Evolutionary conservation across 2,113 vertebrate species (phyloP), one percentile per base, ranked within the genome.

Genomic region (Hydrochoerus hydrochaeris): DNA sequence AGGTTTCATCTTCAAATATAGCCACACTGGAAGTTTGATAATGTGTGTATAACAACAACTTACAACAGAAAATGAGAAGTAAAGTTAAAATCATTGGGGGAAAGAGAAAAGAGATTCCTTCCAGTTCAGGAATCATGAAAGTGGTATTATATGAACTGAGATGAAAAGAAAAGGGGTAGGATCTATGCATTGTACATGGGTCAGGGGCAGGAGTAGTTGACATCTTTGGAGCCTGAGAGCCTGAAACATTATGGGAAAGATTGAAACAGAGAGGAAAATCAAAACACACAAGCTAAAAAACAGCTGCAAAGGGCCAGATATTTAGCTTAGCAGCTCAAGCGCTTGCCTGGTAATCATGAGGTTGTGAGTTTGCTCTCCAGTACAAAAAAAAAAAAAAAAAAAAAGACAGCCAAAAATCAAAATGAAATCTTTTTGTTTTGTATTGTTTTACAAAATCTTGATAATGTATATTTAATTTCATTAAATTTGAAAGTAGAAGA

Each of bases 401-500:
- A 46, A 46, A 7, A 46, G 46, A 1, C 12, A 19, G 60, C 19
- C 22, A 22, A 62, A 62, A 80, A 49, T 16, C 60, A 62, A 58
- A 35, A 52, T 41, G 19, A 58, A 38, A 3, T 54, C 32, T 35
- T 41, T 44, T 63, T 54, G 77, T 60, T 63, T 84, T 62, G 44
- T 52, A 20, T 54, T n/a, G 28, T 30, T 88, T 85, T 75, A 6
- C 58, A 12, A 96, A 94, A 60, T 52, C 80, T 57, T 90, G 35
- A 38, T n/a, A 60, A 28, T 73, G 2, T 41, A 22, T 3, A 3
- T 52, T 90, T 84, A 60, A 81, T 88, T 94, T n/a, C 60, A 57
- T 81, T 63, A 7, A 14, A 62, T 85, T 96, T 88, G 92, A 82
- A 97, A 94, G 71, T 77, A 90, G 14, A 69, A 96, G 91, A 41